phyloP scores from a whole-genome alignment of 2,113 vertebrate species.

The Taxidea taxus region DNA sequence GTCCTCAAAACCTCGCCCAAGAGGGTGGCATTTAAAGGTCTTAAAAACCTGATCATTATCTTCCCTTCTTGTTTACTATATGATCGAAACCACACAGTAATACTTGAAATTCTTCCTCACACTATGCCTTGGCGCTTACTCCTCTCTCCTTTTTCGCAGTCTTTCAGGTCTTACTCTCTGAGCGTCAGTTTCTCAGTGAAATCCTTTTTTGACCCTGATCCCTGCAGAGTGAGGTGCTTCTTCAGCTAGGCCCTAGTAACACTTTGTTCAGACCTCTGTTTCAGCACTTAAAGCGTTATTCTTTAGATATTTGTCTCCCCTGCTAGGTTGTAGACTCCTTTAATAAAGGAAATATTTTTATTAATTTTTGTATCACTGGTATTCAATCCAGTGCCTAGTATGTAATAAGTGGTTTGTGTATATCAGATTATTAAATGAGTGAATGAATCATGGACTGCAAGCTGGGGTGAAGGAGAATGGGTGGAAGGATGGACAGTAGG shows the following conservation, averaged over 20 bases:
- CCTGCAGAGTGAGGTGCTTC: neutral
- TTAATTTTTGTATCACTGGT: neutral
- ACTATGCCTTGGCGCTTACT: fast-evolving
- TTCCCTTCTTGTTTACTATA: too few species aligned
- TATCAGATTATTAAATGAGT: neutral
- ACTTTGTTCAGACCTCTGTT: neutral
- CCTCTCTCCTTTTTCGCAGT: neutral
- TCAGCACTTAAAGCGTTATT: neutral
- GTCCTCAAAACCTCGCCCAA: neutral
- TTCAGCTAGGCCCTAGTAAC: neutral
- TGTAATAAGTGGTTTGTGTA: neutral
- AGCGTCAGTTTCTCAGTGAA: neutral
- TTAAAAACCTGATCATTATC: neutral
- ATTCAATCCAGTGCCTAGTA: neutral
- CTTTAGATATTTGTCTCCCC: neutral
- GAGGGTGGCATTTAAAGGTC: neutral
- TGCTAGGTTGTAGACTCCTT: neutral
- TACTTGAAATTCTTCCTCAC: neutral
- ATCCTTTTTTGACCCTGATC: neutral
- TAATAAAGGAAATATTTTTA: neutral
- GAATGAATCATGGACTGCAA: neutral
- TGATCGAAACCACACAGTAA: neutral
- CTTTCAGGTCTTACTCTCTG: neutral
- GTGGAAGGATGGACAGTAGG: neutral
- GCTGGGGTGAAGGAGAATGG: neutral